These are phyloP conservation scores for Puffinus mauretanicus DNA, from an alignment of 2,113 vertebrate species.

Conservation along the genomic window DNA sequence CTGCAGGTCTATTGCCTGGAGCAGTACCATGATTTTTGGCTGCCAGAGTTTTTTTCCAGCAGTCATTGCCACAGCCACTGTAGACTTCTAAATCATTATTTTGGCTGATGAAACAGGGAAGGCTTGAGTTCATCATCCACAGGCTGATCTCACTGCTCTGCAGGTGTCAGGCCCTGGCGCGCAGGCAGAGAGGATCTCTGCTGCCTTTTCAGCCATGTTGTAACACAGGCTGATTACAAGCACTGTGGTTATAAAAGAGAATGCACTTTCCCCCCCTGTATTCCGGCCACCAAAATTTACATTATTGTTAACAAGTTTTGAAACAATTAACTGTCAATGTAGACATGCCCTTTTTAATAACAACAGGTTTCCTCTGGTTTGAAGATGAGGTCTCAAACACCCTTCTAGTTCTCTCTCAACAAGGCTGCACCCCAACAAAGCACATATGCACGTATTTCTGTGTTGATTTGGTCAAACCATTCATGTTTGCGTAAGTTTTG, in stretches of 20 bases:
- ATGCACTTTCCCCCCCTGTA: neutral
- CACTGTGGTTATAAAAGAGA: neutral
- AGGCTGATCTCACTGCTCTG: neutral
- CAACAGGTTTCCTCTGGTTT: neutral
- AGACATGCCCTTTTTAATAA: neutral
- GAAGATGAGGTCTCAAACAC: neutral
- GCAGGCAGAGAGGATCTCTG: neutral
- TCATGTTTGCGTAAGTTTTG: neutral
- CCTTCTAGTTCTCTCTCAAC: neutral
- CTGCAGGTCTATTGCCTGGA: neutral
- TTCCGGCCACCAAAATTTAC: neutral
- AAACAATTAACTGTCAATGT: neutral
- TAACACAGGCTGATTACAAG: neutral
- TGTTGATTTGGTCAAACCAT: neutral
- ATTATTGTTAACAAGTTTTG: neutral
- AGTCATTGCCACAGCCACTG: neutral
- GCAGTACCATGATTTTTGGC: neutral
- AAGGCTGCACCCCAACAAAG: neutral
- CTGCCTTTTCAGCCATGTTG: neutral
- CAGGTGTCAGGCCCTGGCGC: neutral
- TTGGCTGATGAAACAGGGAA: neutral
- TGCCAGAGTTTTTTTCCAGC: neutral
- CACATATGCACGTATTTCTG: accelerated
- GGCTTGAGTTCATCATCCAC: neutral
- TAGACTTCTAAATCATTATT: neutral